These are phyloP conservation scores for Scolopax mira DNA, from an alignment of 2,113 vertebrate genomes.

Conservation along the genomic window DNA sequence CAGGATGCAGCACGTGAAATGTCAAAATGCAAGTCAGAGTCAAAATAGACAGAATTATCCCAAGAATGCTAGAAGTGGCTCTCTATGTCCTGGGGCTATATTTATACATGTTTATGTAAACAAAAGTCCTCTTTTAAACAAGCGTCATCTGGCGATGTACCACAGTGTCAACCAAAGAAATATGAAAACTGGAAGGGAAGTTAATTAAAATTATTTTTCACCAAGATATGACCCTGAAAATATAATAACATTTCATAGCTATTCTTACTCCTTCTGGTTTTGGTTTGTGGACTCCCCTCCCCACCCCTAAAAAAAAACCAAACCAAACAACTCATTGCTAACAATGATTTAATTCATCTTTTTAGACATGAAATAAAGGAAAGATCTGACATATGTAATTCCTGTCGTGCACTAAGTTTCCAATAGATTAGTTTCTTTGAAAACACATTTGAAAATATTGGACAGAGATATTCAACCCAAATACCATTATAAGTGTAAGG, in stretches of 20 bases:
- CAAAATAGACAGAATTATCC: not conserved
- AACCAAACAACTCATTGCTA: not conserved
- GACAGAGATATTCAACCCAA: not conserved
- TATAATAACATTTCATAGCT: not conserved
- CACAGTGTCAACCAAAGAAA: not conserved
- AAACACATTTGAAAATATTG: not conserved
- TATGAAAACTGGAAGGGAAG: not conserved
- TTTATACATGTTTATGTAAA: not conserved
- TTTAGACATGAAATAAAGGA: not conserved
- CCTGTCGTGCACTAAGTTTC: not conserved
- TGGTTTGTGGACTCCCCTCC: not conserved
- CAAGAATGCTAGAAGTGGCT: not conserved
- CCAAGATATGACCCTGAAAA: not conserved
- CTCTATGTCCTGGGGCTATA: not conserved
- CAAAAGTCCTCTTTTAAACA: not conserved
- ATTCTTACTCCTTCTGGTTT: not conserved
- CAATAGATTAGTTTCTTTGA: not conserved
- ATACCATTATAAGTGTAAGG: not conserved
- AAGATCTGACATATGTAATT: not conserved
- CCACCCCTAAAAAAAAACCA: fast-evolving
- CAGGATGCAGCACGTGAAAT: not conserved
- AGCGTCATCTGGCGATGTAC: not conserved
- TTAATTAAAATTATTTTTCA: not conserved
- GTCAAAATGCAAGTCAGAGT: not conserved
- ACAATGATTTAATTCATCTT: not conserved